Evolutionary conservation across 2,888 invertebrate genomes (phyloP), one percentile per base, ranked within the genome.

Genomic region (Chydorus sphaericus): DNA sequence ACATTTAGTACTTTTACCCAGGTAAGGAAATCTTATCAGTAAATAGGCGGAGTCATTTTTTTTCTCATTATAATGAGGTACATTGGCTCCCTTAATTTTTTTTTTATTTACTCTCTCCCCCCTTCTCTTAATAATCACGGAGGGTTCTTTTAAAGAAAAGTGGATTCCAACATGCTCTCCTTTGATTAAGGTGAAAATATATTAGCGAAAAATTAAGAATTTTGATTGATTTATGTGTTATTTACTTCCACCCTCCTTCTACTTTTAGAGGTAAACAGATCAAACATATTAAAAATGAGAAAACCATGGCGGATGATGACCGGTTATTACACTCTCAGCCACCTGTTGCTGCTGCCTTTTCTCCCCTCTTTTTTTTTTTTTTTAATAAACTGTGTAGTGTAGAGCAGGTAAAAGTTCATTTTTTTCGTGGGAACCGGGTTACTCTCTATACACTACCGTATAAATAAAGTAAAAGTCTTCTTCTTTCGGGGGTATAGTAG

Each of bases 351-450:
- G 44, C 44, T 44, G 33, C n/a, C 23, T 18, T n/a, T 44, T n/a
- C 10, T 14, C 10, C 44, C 44, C 18, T 16, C 23, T 39, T 39
- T n/a, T 39, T 39, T 39, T n/a, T 8, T 4, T 39, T 14, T 39
- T 38, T 38, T 18, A 5, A 11, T 20, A 20, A 23, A 44, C 23
- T n/a, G 6, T n/a, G 16, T n/a, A 4, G 14, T 36, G 14, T 7
- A 44, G 23, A 11, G 26, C 44, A 44, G 44, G 44, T 44, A 44
- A 44, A 14, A 44, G 44, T 3, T 8, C 20, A 8, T 14, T 39
- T 39, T 44, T 44, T 23, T 23, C 44, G 44, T 44, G 44, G 44
- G 44, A 44, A 44, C 44, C 44, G 28, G 44, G 44, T 23, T 44
- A 44, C 18, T 26, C 44, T 28, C 23, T 4, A 44, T 10, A 44